Evolutionary conservation across 2,888 invertebrate species (phyloP).

Genomic region (Cephonodes hylas): DNA sequence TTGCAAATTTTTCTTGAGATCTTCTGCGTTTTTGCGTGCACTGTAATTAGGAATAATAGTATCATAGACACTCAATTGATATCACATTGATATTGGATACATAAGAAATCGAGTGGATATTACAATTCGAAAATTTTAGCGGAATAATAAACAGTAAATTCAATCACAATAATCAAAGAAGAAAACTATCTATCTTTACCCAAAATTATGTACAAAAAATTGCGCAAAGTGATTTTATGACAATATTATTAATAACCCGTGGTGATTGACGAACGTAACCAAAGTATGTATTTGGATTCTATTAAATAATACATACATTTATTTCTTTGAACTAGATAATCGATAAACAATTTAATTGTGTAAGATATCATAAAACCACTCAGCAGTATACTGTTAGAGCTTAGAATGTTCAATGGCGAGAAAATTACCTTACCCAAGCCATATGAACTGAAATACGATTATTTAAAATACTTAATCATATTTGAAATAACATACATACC

Average conservation of each 20-base stretch:
- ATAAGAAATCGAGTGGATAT: background rate
- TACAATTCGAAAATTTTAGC: background rate
- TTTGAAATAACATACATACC: background rate
- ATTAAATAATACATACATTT: background rate
- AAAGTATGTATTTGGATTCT: background rate
- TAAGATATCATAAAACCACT: background rate
- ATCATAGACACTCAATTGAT: slow-evolving; percentile 75
- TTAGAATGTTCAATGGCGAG: background rate
- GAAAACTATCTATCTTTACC: background rate
- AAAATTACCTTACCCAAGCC: background rate
- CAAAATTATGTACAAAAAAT: background rate
- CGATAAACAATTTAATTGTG: background rate
- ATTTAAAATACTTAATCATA: background rate
- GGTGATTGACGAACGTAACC: background rate
- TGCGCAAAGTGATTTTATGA: background rate
- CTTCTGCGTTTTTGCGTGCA: slow-evolving; percentile 96
- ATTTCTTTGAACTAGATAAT: background rate
- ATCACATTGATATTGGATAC: slow-evolving; percentile 12
- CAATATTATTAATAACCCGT: background rate
- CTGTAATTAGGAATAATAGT: slow-evolving; percentile 85
- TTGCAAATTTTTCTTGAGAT: slow-evolving; percentile 95
- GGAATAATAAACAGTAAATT: background rate
- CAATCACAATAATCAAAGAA: background rate
- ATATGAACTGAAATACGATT: background rate
- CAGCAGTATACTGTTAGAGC: background rate